Base-by-base conservation (phyloP, 2,888 invertebrate genomes). In the Euspilapteryx auroguttella region DNA sequence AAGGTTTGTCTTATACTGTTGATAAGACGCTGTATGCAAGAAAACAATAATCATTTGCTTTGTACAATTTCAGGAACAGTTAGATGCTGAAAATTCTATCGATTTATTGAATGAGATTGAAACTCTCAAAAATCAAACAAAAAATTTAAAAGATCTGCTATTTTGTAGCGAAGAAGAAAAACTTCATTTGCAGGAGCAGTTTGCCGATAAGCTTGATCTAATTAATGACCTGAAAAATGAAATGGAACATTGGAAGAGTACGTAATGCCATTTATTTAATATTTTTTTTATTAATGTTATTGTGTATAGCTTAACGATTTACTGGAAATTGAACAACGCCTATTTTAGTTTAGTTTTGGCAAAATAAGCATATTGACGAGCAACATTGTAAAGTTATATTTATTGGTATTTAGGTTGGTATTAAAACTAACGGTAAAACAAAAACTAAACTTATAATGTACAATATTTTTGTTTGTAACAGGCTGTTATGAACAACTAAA, bases 201-300 rank as follows among this genome's bases (percentile, higher is more conserved):
- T 55, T 32, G 42, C 62, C 45, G 47, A 52, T 28, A 58, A 64
- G 27, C 41, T 64, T n/a, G 40, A 49, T 36, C 27, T 52, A 10
- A 62, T 68, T 11, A 59, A 57, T 41, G 44, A 54, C n/a, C 45
- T 69, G 2, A 56, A 42, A 37, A 40, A 53, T 36, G 53, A 66
- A 43, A 48, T 69, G 21, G 66, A 65, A 35, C 50, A 61, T 29
- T 64, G 59, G 57, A 69, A 61, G 51, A 52, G 75, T 73, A 48
- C 40, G 30, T 28, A 31, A 3, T 12, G n/a, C n/a, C n/a, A n/a
- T n/a, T n/a, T n/a, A n/a, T n/a, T n/a, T n/a, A n/a, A n/a, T n/a
- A n/a, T n/a, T n/a, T n/a, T n/a, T n/a, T n/a, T n/a, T n/a, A n/a
- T n/a, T n/a, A n/a, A n/a, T n/a, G n/a, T n/a, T n/a, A n/a, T n/a